phyloP scores from a whole-genome alignment of 2,888 invertebrate genomes.

The Lutraria lutraria region DNA sequence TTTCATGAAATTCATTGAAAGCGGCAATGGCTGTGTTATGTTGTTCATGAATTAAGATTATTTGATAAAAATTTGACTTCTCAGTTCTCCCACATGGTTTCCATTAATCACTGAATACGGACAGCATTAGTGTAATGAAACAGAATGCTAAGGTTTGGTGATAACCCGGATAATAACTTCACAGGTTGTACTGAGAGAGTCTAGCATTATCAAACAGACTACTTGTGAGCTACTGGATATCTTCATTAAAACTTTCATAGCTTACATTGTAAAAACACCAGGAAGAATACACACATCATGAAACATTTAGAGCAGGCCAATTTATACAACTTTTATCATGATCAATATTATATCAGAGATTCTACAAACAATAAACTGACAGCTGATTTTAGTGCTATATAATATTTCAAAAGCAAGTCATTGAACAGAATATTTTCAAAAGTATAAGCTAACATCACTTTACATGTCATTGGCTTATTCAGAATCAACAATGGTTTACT shows the following conservation, averaged over 20 bases:
- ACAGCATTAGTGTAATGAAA: neutral
- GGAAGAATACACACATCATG: neutral
- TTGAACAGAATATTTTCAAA: no score
- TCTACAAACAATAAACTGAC: no score
- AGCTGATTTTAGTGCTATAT: no score
- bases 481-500: no score
- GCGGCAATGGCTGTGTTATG: no score
- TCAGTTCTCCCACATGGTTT: neutral
- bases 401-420: no score
- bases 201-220: neutral
- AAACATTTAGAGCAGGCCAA: neutral
- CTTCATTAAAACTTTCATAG: neutral
- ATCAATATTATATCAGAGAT: neutral
- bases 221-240: neutral
- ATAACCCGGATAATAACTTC: slow-evolving; percentile 4
- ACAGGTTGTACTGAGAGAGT: slow-evolving; percentile 7
- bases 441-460: no score
- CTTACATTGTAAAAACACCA: neutral
- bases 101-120: neutral
- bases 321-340: neutral
- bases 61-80: no score
- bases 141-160: neutral
- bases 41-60: no score
- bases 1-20: no score
- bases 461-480: no score